Evolutionary conservation across 2,797 vertebrate genomes (phyloP).

Genomic region (Trichosurus vulpecula): DNA sequence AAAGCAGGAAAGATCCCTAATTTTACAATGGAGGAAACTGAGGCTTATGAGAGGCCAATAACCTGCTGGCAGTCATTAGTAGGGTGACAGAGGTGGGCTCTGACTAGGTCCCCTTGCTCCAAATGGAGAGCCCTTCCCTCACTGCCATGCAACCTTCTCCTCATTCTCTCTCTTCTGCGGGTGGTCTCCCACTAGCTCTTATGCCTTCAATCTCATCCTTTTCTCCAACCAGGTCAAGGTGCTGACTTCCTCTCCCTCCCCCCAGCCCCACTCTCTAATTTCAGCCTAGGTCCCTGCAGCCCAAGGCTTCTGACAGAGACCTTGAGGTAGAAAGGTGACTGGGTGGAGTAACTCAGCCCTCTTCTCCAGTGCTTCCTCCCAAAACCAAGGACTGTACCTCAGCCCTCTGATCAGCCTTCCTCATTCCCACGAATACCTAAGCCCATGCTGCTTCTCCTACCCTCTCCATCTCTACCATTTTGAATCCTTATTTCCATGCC

Average conservation of each 20-base stretch:
- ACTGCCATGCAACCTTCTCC: background rate
- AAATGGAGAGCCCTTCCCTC: background rate
- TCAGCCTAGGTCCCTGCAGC: background rate
- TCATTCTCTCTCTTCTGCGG: background rate
- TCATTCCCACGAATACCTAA: background rate
- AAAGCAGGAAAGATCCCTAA: background rate
- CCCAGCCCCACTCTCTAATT: background rate
- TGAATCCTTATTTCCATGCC: background rate
- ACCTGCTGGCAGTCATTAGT: background rate
- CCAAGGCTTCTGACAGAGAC: background rate
- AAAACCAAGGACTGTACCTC: background rate
- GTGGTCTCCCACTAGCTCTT: background rate
- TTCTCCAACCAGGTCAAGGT: accelerated
- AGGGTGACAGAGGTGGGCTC: background rate
- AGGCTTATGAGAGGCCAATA: background rate
- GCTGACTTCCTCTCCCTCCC: background rate
- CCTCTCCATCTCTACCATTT: background rate
- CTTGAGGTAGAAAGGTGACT: background rate
- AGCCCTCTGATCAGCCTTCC: background rate
- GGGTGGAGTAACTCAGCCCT: background rate
- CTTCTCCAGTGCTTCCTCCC: background rate
- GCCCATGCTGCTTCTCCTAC: background rate
- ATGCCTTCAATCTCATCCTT: background rate
- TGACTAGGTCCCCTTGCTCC: background rate
- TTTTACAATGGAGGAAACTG: background rate